Conservation (phyloP, 2,113 vertebrate species). For the Genyomyrus donnyi region DNA sequence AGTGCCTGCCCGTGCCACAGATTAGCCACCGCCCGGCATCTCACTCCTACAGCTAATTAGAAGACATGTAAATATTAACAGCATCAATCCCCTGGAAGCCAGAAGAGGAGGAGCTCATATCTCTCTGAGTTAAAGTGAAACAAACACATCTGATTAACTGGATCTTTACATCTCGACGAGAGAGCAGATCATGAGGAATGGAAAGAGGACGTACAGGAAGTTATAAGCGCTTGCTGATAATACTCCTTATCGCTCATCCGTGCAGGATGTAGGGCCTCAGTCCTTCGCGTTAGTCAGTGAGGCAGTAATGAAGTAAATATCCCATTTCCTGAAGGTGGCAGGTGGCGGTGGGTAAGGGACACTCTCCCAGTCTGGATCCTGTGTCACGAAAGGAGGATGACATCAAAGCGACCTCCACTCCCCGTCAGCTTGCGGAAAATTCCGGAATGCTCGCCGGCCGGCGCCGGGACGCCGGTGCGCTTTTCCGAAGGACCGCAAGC, state of each 20-base stretch:
- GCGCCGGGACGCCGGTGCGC: not conserved
- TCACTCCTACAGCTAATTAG: not conserved
- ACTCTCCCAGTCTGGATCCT: not conserved
- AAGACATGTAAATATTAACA: constrained; percentile 9
- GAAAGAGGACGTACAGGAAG: not conserved
- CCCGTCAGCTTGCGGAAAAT: not conserved
- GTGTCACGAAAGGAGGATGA: not conserved
- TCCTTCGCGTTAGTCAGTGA: not conserved
- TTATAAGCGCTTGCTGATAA: not conserved
- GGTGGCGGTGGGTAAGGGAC: not conserved
- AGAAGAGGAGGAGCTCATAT: not conserved
- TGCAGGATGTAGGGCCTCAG: not conserved
- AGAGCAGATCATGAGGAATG: not conserved
- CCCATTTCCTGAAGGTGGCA: not conserved
- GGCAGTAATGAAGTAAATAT: not conserved
- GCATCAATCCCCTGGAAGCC: not conserved
- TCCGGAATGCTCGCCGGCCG: not conserved
- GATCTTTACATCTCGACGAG: not conserved
- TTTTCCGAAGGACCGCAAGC: not conserved
- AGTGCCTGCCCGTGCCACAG: not conserved
- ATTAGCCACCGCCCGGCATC: too few relatives aligned
- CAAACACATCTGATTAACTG: not conserved
- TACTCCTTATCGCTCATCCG: constrained; percentile 7
- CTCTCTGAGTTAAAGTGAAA: not conserved
- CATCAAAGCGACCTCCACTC: not conserved